Evolutionary conservation across 2,113 vertebrate species (phyloP), one percentile per base, ranked within the genome.

Genomic region (Oryzias woworae): DNA sequence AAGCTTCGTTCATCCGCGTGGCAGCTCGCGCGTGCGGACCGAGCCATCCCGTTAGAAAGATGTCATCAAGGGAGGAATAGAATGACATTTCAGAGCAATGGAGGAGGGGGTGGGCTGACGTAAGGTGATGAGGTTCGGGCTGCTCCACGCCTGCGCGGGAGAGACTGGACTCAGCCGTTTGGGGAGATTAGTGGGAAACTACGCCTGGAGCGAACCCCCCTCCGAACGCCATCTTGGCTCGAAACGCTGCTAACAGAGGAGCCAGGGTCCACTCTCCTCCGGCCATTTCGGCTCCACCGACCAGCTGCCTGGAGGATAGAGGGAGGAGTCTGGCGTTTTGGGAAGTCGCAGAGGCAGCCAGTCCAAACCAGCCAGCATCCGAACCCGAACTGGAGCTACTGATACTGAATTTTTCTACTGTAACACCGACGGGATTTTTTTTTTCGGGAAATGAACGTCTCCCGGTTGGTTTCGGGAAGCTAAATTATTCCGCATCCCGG

Each of bases 281-380:
- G 56, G 62, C 85, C 92, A 90, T 88, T 78, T 58, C 62, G 91
- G 90, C 73, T 90, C 85, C 3, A n/a, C n/a, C 43, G 23, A n/a
- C 14, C 80, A 85, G 90, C 85, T 88, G 89, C 88, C 58, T 78
- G 84, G 78, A 74, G 72, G 71, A 67, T 49, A 66, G 85, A 90
- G 85, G 91, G 91, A 81, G 91, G 91, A 88, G 90, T 69, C 80
- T 87, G 62, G 78, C 73, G 52, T 84, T 84, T 88, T 79, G 85
- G 83, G 83, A 85, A 85, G 83, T 87, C 80, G 76, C 82, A 80
- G 82, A 58, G 22, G 47, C 47, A 85, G 81, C 80, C 81, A 83
- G 89, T 86, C 82, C 69, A 82, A 80, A 79, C 77, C 86, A 81
- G 79, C 81, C 87, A 83, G 77, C 86, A 85, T 87, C 85, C 65